Percentiles rank a stretch among this genome's conserved stretches.
Conservation (phyloP, 1,140 invertebrate genomes). For the Panulirus ornatus region DNA sequence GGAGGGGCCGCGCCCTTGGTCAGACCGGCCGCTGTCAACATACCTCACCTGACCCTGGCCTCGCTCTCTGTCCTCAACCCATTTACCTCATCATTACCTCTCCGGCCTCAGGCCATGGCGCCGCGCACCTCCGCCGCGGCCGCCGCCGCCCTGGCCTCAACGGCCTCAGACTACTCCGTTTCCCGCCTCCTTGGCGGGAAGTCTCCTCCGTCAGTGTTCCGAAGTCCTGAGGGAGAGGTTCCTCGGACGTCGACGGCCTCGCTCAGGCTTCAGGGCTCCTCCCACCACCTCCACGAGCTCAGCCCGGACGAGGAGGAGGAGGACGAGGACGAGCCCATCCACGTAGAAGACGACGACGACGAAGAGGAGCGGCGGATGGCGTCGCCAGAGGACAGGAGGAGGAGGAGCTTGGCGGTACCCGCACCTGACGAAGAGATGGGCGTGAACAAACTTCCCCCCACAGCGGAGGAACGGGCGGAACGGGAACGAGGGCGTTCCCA, state of each 20-base stretch:
- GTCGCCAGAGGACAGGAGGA: not conserved
- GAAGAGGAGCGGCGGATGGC: not conserved
- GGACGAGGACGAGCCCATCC: slow-evolving; percentile 39
- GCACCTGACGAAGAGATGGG: not conserved
- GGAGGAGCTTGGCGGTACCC: too few species aligned
- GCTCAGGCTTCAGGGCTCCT: not conserved
- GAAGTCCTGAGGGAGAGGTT: not conserved
- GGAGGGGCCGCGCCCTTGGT: slow-evolving; percentile 51
- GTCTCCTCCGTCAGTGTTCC: not conserved
- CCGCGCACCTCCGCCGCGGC: slow-evolving; percentile 8
- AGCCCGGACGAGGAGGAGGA: slow-evolving; percentile 21
- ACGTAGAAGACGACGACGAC: slow-evolving; percentile 46
- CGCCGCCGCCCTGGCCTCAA: slow-evolving; percentile 27
- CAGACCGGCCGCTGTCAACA: not conserved
- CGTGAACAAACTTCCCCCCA: not conserved
- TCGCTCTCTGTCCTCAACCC: slow-evolving; percentile 53
- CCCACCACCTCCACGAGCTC: slow-evolving; percentile 7
- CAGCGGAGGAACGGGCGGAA: not conserved
- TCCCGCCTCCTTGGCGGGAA: slow-evolving; percentile 35
- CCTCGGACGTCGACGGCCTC: not conserved
- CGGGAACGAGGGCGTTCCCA: not conserved
- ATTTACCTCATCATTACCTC: slow-evolving; percentile 13
- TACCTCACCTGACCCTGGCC: slow-evolving; percentile 31
- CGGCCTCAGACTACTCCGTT: slow-evolving; percentile 60
- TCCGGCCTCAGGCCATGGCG: slow-evolving; percentile 5